A percentile compares a stretch with the other conserved stretches of the same genome.
These are phyloP conservation scores for Leptinotarsa tumamoca DNA, from an alignment of 2,888 invertebrate genomes.

Conservation along the genomic window DNA sequence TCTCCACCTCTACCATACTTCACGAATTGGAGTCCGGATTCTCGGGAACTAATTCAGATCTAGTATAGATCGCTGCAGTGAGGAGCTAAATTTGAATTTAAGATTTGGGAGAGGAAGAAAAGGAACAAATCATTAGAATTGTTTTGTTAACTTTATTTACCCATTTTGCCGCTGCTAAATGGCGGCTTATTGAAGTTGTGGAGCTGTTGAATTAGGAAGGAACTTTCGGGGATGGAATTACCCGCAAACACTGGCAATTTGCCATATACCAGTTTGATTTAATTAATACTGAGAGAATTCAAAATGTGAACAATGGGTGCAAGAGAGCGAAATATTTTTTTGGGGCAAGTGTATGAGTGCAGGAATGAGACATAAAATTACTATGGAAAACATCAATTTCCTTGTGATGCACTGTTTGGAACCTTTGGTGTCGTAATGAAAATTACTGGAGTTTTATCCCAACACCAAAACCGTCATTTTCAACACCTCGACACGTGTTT, in stretches of 20 bases:
- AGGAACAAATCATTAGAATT: constrained; percentile 21
- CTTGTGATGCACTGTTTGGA: too few species aligned
- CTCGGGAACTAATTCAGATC: neutral
- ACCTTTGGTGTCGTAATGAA: too few species aligned
- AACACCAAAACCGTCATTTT: too few species aligned
- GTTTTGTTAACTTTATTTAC: constrained; percentile 23
- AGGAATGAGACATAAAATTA: too few species aligned
- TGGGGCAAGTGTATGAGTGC: too few species aligned
- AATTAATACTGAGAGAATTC: neutral
- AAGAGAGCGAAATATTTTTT: too few species aligned
- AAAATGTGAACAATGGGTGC: neutral
- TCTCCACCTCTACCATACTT: constrained; percentile 15
- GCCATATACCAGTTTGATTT: neutral
- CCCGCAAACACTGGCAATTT: neutral
- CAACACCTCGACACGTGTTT: too few species aligned
- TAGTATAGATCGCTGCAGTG: constrained; percentile 3
- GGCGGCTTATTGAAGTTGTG: neutral
- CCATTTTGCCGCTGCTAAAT: neutral
- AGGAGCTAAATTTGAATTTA: constrained; percentile 22
- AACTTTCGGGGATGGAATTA: neutral
- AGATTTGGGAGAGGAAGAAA: constrained; percentile 12
- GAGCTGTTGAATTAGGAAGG: neutral
- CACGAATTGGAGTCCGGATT: neutral
- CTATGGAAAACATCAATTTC: too few species aligned
- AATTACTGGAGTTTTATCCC: too few species aligned